Evolutionary conservation across 1,140 invertebrate genomes (phyloP).

Genomic region (Ceratosolen solmsi): DNA sequence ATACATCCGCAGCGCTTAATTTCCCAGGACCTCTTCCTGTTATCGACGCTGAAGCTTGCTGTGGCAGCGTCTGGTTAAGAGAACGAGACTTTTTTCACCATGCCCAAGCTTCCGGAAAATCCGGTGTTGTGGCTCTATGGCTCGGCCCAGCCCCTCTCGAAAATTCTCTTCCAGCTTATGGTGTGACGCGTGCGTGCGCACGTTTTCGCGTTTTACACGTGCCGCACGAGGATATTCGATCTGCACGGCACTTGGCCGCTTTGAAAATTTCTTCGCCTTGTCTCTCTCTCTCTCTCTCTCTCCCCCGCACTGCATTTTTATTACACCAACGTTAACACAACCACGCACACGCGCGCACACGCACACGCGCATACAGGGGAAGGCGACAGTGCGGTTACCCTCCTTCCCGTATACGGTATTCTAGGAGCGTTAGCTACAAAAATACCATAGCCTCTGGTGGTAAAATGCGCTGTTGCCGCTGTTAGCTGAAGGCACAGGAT

Average conservation of each 20-base stretch:
- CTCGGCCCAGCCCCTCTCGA: background rate
- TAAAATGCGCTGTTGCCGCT: constrained; percentile 2
- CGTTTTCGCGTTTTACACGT: background rate
- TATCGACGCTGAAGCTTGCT: too few relatives aligned
- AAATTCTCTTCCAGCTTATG: background rate
- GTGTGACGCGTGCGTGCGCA: background rate
- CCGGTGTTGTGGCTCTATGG: background rate
- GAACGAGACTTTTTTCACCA: too few relatives aligned
- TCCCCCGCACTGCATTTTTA: background rate
- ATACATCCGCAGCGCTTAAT: too few relatives aligned
- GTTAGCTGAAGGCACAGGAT: background rate
- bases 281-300: background rate
- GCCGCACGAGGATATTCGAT: background rate
- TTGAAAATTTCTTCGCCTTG: background rate
- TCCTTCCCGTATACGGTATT: background rate
- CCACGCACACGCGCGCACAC: too few relatives aligned
- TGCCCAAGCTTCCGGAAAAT: background rate
- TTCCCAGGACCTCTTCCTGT: too few relatives aligned
- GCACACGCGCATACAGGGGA: background rate
- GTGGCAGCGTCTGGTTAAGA: too few relatives aligned
- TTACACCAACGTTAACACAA: too few relatives aligned
- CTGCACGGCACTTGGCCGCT: background rate
- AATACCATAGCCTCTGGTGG: background rate
- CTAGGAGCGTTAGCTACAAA: background rate
- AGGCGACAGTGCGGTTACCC: background rate